These are phyloP conservation scores for Nannobrachium achirus DNA, from an alignment of 2,113 vertebrate genomes.

Conservation along the genomic window DNA sequence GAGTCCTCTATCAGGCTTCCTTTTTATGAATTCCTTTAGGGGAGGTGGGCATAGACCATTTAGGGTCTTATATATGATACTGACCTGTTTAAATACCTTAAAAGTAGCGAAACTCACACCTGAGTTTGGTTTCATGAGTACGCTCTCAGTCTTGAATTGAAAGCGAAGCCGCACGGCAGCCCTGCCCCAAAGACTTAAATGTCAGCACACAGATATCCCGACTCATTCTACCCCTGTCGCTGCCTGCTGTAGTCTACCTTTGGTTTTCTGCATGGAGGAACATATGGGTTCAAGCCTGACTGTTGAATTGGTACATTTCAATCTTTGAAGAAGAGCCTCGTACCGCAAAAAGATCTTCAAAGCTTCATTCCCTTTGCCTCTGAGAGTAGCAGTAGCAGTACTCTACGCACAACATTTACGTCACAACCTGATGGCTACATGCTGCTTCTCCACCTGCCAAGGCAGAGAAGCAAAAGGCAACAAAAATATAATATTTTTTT, in stretches of 20 bases:
- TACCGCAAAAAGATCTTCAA: slow-evolving; percentile 36
- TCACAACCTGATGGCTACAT: no score
- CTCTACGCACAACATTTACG: slow-evolving; percentile 15
- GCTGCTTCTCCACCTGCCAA: no score
- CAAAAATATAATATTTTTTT: no score
- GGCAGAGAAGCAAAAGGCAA: no score
- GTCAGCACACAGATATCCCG: slow-evolving; percentile 44
- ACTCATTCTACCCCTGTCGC: slow-evolving; percentile 43
- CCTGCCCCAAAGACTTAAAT: slow-evolving; percentile 24
- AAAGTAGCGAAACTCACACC: no score
- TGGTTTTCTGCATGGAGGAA: slow-evolving; percentile 39
- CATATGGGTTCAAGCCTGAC: slow-evolving; percentile 42
- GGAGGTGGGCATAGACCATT: no score
- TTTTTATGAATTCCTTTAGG: no score
- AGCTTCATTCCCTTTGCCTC: slow-evolving; percentile 23
- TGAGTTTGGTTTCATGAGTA: no score
- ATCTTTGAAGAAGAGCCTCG: slow-evolving; percentile 21
- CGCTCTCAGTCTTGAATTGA: no score
- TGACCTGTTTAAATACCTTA: no score
- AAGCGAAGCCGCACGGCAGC: not conserved
- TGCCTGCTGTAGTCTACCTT: slow-evolving; percentile 45
- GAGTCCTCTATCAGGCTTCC: no score
- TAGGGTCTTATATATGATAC: no score
- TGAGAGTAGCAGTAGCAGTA: slow-evolving; percentile 26
- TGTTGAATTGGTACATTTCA: slow-evolving; percentile 45